Evolutionary conservation across 1,140 invertebrate species (phyloP).

Genomic region (Zaprionus africanus): DNA sequence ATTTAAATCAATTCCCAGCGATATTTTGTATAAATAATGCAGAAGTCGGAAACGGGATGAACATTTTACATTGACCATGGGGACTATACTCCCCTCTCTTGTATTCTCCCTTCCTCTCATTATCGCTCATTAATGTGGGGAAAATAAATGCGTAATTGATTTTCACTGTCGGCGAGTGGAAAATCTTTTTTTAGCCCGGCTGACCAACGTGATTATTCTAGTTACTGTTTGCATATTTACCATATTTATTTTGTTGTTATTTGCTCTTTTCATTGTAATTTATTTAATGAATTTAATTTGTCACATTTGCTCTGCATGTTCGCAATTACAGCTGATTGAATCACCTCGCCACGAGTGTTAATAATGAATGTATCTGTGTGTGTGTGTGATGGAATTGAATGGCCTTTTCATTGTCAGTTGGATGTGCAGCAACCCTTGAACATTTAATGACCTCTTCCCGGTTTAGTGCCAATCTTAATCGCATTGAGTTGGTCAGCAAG

Average conservation of each 20-base stretch:
- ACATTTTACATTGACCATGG: not conserved
- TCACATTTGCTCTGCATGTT: slow-evolving; percentile 15
- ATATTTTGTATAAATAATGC: slow-evolving; percentile 28
- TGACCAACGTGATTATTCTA: slow-evolving; percentile 23
- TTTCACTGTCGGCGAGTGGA: slow-evolving; percentile 49
- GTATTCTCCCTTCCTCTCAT: no score
- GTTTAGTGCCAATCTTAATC: slow-evolving; percentile 24
- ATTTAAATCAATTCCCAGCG: slow-evolving; percentile 61
- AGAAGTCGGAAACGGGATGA: slow-evolving; percentile 1
- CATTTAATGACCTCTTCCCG: slow-evolving; percentile 30
- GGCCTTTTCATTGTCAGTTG: slow-evolving; percentile 53
- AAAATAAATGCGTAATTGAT: slow-evolving; percentile 59
- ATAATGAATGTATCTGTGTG: not conserved
- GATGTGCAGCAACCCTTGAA: slow-evolving; percentile 48
- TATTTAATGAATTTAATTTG: slow-evolving; percentile 46
- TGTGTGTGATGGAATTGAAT: slow-evolving; percentile 35
- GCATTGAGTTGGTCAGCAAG: not conserved
- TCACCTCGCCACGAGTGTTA: slow-evolving; percentile 12
- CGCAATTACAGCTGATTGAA: slow-evolving; percentile 39
- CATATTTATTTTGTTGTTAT: slow-evolving; percentile 13
- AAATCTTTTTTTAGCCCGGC: slow-evolving; percentile 24
- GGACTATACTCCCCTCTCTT: no score
- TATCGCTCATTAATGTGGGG: slow-evolving; percentile 20
- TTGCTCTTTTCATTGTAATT: slow-evolving; percentile 20
- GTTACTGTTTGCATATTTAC: slow-evolving; percentile 12